Evolutionary conservation across 1,140 invertebrate species (phyloP).

Genomic region (Aradophagus sp.): DNA sequence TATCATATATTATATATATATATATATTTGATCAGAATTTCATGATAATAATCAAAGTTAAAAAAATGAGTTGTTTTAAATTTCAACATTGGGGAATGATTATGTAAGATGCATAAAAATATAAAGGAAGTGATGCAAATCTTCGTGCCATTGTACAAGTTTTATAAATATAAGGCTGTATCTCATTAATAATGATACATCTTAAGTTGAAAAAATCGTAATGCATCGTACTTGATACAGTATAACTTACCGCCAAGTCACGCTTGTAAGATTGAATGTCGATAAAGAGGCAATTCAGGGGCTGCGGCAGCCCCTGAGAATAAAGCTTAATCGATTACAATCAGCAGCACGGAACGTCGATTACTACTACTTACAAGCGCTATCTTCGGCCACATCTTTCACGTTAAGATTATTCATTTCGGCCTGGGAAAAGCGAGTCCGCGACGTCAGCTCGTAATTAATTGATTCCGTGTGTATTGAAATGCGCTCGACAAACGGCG

Average conservation of each 20-base stretch:
- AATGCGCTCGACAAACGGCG: slow-evolving; percentile 14
- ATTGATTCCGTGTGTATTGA: slow-evolving; percentile 30
- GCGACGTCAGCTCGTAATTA: slow-evolving; percentile 29
- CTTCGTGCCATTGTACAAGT: too few species aligned
- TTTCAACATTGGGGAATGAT: too few species aligned
- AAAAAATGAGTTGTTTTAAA: too few species aligned
- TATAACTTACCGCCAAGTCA: slow-evolving; percentile 34
- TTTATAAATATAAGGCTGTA: too few species aligned
- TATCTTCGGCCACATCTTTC: slow-evolving; percentile 41
- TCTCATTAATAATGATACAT: too few species aligned
- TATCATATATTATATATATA: too few species aligned
- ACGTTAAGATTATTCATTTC: slow-evolving; percentile 36
- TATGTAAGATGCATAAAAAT: too few species aligned
- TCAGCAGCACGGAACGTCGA: slow-evolving; percentile 56
- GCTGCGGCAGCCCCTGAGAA: slow-evolving; percentile 36
- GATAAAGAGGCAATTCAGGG: slow-evolving; percentile 55
- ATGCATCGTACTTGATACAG: background rate
- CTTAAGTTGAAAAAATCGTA: too few species aligned
- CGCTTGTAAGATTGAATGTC: slow-evolving; percentile 46
- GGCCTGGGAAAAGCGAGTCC: slow-evolving; percentile 5
- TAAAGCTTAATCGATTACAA: slow-evolving; percentile 57
- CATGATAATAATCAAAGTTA: too few species aligned
- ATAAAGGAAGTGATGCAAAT: too few species aligned
- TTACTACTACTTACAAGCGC: slow-evolving; percentile 50
- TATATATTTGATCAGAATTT: too few species aligned